phyloP scores from a whole-genome alignment of 1,140 invertebrate genomes.

The Bombus balteatus region DNA sequence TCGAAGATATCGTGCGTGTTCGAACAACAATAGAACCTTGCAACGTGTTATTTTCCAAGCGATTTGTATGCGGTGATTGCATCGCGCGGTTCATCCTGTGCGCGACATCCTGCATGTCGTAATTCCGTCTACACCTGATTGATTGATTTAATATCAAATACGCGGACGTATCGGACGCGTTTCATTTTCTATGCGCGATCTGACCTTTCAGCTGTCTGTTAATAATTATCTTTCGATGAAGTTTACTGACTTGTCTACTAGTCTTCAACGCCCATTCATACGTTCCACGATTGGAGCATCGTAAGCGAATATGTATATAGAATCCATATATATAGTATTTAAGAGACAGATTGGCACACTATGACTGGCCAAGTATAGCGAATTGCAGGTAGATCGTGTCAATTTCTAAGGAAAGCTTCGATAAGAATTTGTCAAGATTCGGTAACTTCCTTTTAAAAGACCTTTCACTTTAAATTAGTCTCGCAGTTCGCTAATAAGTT shows the following conservation, averaged over 20 bases:
- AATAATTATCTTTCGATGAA: constrained; percentile 22
- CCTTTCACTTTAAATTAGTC: too few species aligned
- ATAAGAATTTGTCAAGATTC: too few species aligned
- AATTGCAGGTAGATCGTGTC: too few species aligned
- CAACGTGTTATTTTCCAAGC: constrained; percentile 19
- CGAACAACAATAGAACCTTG: background rate
- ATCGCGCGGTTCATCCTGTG: background rate
- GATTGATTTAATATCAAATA: constrained; percentile 19
- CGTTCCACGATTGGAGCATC: too few species aligned
- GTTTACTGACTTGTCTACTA: constrained; percentile 7
- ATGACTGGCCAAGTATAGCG: too few species aligned
- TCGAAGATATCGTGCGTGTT: background rate
- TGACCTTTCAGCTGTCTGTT: background rate
- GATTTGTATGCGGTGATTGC: constrained; percentile 16
- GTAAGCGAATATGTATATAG: too few species aligned
- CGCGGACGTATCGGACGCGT: background rate
- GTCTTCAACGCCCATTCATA: background rate
- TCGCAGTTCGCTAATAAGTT: too few species aligned
- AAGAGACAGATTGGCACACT: too few species aligned
- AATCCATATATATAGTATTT: too few species aligned
- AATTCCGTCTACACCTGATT: background rate
- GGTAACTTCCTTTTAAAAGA: too few species aligned
- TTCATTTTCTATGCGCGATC: background rate
- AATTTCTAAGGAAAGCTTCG: too few species aligned
- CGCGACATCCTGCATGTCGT: background rate